Evolutionary conservation across 2,113 vertebrate species (phyloP), one percentile per base, ranked within the genome.

Genomic region (Salvelinus sp.): DNA sequence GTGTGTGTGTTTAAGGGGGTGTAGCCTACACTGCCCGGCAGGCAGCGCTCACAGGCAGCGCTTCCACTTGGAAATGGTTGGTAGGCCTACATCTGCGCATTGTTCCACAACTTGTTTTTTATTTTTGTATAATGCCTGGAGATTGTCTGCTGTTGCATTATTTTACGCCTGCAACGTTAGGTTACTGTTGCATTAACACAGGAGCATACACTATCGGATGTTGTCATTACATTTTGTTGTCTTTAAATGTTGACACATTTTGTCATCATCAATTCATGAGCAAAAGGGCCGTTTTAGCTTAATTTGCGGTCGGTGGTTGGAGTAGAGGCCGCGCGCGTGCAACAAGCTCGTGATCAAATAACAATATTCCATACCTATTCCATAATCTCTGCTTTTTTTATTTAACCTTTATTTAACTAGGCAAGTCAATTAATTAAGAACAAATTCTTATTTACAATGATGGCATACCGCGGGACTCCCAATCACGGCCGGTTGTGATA

Each of bases 11-110:
- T 50, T 20, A 9, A 44, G 69, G 18, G 47, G 25, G 38, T 48
- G 68, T 16, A 47, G 30, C 0, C 67, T 9, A 30, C 67, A n/a
- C 23, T 20, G 67, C 67, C 28, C 38, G 38, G 9, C 38, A 44
- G 38, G 38, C 30, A 44, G 38, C 38, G 67, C 67, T 47, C 67
- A 23, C 22, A 28, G 30, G 38, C 30, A 7, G n/a, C 67, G 38
- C 67, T 30, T 30, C 14, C 38, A 69, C 48, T 30, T 69, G 67
- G 6, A 69, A 62, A 44, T 44, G 0, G 9, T 44, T 44, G 38
- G 38, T 44, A 44, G 38, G 38, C 38, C 38, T 44, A 44, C 38
- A 65, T 81, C 47, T 73, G 81, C 75, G 73, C 74, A 71, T 33
- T 57, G 48, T 73, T 66, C 1, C 27, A 69, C 54, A 22, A 33